These are phyloP conservation scores for Drosophila phalerata DNA, from an alignment of 2,888 invertebrate genomes.

Conservation along the genomic window DNA sequence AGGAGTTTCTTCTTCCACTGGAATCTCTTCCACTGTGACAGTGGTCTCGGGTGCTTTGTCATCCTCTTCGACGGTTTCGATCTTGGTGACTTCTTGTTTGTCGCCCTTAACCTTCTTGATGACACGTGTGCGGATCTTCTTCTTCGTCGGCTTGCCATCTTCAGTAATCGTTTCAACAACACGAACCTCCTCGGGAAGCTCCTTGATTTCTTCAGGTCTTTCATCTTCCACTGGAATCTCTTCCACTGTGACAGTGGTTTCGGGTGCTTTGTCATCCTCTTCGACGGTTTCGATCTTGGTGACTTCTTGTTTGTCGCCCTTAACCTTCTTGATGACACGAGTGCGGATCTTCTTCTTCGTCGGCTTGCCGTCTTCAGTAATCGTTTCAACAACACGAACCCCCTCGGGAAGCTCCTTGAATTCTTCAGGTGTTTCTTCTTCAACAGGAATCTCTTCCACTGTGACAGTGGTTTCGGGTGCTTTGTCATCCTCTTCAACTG, in stretches of 20 bases:
- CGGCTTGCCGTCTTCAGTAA: conserved; percentile 15
- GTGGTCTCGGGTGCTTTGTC: too few relatives aligned
- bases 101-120: too few relatives aligned
- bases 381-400: conserved; percentile 16
- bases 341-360: conserved; percentile 25
- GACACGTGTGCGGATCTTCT: neutral
- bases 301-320: conserved; percentile 22
- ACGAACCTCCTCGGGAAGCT: neutral
- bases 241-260: conserved; percentile 8
- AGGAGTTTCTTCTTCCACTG: too few relatives aligned
- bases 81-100: too few relatives aligned
- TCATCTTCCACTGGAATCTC: conserved; percentile 17
- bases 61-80: too few relatives aligned
- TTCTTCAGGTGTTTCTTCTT: conserved; percentile 20
- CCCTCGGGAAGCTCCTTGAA: conserved; percentile 12
- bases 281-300: conserved; percentile 25
- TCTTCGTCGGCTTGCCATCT: neutral
- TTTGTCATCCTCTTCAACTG: conserved; percentile 26
- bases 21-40: too few relatives aligned
- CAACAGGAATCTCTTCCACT: conserved; percentile 15
- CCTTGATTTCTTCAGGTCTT: neutral
- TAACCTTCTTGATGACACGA: conserved; percentile 25
- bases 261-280: conserved; percentile 19
- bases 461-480: conserved; percentile 16
- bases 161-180: neutral